These are phyloP conservation scores for Actinostola sp. DNA, from an alignment of 92 coral and sea anemone genomes.

Conservation along the genomic window DNA sequence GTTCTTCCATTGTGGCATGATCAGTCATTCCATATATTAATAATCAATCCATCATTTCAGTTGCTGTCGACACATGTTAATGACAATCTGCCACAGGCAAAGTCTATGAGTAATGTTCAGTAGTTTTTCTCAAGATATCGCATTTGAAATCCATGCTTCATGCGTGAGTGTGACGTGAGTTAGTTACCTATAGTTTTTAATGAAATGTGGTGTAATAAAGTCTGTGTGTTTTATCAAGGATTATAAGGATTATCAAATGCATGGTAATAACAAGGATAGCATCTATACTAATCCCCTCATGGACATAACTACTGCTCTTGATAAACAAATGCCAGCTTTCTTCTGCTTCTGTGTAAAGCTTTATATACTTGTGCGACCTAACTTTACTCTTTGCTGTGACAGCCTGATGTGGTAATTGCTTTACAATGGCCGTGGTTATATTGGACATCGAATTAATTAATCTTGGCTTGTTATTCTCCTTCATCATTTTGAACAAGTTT, in stretches of 20 bases:
- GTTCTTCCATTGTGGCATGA: background rate
- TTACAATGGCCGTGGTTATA: too few relatives aligned
- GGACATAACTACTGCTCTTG: constrained; percentile 1
- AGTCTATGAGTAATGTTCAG: background rate
- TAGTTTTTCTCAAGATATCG: background rate
- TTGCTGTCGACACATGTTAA: background rate
- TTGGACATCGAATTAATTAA: too few relatives aligned
- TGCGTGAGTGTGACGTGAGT: background rate
- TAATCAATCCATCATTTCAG: too few relatives aligned
- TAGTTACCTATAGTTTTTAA: background rate
- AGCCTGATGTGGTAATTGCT: background rate
- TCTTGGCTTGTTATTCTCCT: background rate
- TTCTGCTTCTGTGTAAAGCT: background rate
- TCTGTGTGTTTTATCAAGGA: constrained; percentile 10
- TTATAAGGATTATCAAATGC: constrained; percentile 15
- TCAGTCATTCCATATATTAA: background rate
- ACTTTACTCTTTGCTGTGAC: constrained; percentile 8
- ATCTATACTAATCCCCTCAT: constrained; percentile 3
- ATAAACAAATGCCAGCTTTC: background rate
- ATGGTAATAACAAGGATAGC: constrained; percentile 9
- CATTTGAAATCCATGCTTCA: background rate
- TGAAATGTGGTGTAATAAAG: constrained; percentile 9
- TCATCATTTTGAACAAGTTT: too few relatives aligned
- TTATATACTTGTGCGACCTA: constrained; percentile 1
- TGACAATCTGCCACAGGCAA: background rate